phyloP scores from a whole-genome alignment of 2,113 vertebrate species.

The Sylvilagus bachmani region DNA sequence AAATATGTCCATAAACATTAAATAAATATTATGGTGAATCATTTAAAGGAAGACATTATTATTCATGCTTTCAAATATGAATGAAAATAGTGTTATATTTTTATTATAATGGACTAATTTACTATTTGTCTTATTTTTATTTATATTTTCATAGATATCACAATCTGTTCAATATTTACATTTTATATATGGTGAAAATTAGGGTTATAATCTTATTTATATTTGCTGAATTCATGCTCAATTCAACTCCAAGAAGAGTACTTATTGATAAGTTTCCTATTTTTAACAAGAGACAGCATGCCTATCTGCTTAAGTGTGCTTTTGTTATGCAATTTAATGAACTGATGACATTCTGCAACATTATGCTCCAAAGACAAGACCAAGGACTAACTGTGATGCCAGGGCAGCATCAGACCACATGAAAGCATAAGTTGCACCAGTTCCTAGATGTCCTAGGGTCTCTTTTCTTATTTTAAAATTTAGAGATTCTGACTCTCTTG shows the following conservation, averaged over 20 bases:
- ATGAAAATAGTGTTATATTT: background rate
- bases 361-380: background rate
- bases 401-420: background rate
- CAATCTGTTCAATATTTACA: background rate
- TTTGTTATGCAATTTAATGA: background rate
- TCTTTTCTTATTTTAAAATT: background rate
- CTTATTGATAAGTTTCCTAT: background rate
- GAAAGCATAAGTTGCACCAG: too few relatives aligned
- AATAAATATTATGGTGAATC: too few relatives aligned
- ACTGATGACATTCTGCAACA: background rate
- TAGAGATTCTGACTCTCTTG: background rate
- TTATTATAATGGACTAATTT: background rate
- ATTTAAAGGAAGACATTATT: background rate
- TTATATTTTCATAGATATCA: background rate
- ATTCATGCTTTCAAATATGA: rapidly evolving
- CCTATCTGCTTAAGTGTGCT: background rate
- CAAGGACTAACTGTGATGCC: background rate
- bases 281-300: background rate
- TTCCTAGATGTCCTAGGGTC: background rate
- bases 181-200: background rate
- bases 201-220: background rate
- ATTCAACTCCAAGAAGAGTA: background rate
- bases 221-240: background rate
- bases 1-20: background rate
- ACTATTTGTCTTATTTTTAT: background rate